Conservation (phyloP, 2,797 vertebrate genomes). For the Gymnoscopelus microlampas region DNA sequence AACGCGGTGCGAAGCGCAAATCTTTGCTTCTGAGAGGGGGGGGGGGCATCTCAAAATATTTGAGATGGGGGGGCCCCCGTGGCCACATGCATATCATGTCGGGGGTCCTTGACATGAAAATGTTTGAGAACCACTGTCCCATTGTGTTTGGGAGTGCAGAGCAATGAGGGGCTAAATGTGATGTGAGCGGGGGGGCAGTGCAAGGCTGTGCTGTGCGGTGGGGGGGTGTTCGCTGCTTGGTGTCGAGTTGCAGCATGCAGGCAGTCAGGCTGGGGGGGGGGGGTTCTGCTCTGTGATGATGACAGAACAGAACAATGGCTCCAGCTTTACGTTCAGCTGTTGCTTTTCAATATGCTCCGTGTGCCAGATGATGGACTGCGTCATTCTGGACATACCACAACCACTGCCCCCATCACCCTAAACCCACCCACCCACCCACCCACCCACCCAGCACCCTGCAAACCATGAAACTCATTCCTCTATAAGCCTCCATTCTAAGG, state of each 20-base stretch:
- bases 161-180: slow-evolving; percentile 62
- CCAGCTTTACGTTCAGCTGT: slow-evolving; percentile 80
- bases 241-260: slow-evolving; percentile 63
- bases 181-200: slow-evolving; percentile 29
- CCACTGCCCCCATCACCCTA: slow-evolving; percentile 16
- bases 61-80: too few relatives aligned
- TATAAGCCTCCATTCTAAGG: not conserved
- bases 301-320: slow-evolving; percentile 77
- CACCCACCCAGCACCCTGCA: slow-evolving; percentile 29
- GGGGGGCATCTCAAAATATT: too few relatives aligned
- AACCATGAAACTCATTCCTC: slow-evolving; percentile 30
- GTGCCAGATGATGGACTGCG: slow-evolving; percentile 69
- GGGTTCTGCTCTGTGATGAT: slow-evolving; percentile 13
- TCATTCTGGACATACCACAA: slow-evolving; percentile 69
- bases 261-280: too few relatives aligned
- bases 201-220: too few relatives aligned
- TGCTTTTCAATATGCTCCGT: slow-evolving; percentile 66
- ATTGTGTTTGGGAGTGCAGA: slow-evolving; percentile 58
- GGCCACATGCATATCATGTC: too few relatives aligned
- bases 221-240: slow-evolving; percentile 15
- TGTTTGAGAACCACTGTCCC: not conserved
- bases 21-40: too few relatives aligned
- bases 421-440: too few relatives aligned
- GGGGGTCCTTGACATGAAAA: too few relatives aligned
- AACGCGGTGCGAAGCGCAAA: too few relatives aligned